Evolutionary conservation across 2,888 invertebrate genomes (phyloP).

Genomic region (Dolichopus griseipennis): DNA sequence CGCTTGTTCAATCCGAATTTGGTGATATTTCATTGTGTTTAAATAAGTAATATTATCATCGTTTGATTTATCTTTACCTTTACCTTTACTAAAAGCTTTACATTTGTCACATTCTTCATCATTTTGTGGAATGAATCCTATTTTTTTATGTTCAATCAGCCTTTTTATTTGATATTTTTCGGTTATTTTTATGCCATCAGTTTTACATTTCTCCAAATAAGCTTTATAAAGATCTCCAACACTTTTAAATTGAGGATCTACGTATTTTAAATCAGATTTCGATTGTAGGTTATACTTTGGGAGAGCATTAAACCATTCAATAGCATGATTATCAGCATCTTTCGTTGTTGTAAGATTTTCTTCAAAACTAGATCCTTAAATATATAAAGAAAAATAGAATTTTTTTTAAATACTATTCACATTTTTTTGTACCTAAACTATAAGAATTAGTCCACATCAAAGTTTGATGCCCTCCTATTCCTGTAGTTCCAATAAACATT

Average conservation of each 20-base stretch:
- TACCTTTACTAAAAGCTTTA: neutral
- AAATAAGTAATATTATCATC: no score
- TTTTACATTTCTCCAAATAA: neutral
- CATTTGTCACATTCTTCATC: constrained; percentile 7
- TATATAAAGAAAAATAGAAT: no score
- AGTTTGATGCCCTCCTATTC: neutral
- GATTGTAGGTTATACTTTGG: neutral
- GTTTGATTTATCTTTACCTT: neutral
- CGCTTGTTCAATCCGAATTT: neutral
- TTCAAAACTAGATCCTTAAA: neutral
- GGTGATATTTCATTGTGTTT: neutral
- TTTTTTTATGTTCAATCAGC: neutral
- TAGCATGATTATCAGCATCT: constrained; percentile 4
- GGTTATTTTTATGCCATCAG: neutral
- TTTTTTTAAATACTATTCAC: no score
- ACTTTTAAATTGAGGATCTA: constrained; percentile 5
- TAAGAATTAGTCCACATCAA: constrained; percentile 7
- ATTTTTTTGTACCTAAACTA: neutral
- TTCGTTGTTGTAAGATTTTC: neutral
- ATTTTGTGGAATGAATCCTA: neutral
- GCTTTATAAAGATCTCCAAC: neutral
- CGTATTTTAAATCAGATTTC: neutral
- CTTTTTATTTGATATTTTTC: neutral
- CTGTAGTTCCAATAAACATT: constrained; percentile 10
- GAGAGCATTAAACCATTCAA: constrained; percentile 4